These are phyloP conservation scores for Pseudorhiza aurosa DNA, from an alignment of 30 jellyfish, hydroid and myxozoan species.

Conservation along the genomic window DNA sequence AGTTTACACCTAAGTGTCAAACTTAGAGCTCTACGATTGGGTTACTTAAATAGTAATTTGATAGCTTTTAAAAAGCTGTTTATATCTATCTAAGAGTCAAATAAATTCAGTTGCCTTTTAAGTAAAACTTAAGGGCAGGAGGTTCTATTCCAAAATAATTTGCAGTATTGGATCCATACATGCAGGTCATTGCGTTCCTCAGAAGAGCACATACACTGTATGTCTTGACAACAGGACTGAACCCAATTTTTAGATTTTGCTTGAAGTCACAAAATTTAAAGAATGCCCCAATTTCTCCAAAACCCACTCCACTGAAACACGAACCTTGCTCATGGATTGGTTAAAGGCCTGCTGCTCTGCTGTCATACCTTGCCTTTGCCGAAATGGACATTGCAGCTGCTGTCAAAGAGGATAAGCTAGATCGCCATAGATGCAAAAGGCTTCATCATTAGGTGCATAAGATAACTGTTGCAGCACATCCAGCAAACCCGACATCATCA, in stretches of 20 bases:
- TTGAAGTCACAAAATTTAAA: slow-evolving; percentile 54
- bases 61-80: no score
- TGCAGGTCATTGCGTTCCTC: slow-evolving; percentile 59
- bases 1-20: no score
- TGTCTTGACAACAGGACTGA: slow-evolving; percentile 44
- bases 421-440: slow-evolving; percentile 58
- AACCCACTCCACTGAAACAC: slow-evolving; percentile 75
- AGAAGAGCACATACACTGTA: slow-evolving; percentile 55
- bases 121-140: neutral
- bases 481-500: slow-evolving; percentile 38
- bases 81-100: no score
- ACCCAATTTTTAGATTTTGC: slow-evolving; percentile 50
- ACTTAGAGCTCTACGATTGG: no score
- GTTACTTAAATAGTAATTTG: no score
- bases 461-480: slow-evolving; percentile 17
- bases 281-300: slow-evolving; percentile 53
- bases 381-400: neutral
- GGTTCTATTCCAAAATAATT: slow-evolving; percentile 5
- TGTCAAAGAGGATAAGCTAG: neutral
- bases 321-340: slow-evolving; percentile 47
- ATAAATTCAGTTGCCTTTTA: neutral
- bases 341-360: slow-evolving; percentile 47
- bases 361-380: slow-evolving; percentile 18
- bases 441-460: slow-evolving; percentile 33
- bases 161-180: slow-evolving; percentile 15